Evolutionary conservation across 2,888 invertebrate genomes (phyloP), one percentile per base, ranked within the genome.

Genomic region (Spisula solida): DNA sequence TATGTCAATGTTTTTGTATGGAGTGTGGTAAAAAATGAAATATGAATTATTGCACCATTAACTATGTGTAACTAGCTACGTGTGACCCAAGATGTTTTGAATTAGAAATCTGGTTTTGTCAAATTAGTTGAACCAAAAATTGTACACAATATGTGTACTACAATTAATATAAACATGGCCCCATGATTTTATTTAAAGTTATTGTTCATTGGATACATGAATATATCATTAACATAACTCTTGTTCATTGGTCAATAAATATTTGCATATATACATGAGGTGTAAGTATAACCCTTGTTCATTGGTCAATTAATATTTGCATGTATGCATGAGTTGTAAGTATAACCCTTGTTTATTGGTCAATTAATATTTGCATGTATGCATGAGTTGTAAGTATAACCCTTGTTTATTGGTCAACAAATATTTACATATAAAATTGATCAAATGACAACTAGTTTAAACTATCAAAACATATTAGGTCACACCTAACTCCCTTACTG

Each of bases 11-110:
- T 81, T 66, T 41, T 82, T 81, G 34, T 48, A 51, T 81, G 81
- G 41, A 81, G 82, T 55, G 48, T 75, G 70, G 75, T 81, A 48
- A 56, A 56, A 66, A 80, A 83, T 89, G 89, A 89, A 86, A 89
- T 86, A 89, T 84, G 81, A 75, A 79, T 83, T 89, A 89, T 89
- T 89, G 89, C 89, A 89, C 89, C 89, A 81, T 86, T 84, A 86
- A 83, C 79, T 87, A 51, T 83, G 18, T 78, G 25, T 75, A 84
- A 84, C 25, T 18, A 84, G 60, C 70, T 80, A 25, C 1, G n/a
- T 47, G 75, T 75, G 75, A 75, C 75, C 31, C 31, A 75, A 80
- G n/a, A 47, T 80, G 80, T 25, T 75, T 31, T 16, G 31, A 75
- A 1, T 31, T 75, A 0, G 75, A 31, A 29, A 10, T 6, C 60